Conservation (phyloP, 2,797 vertebrate species). For the Delichon dasypus region DNA sequence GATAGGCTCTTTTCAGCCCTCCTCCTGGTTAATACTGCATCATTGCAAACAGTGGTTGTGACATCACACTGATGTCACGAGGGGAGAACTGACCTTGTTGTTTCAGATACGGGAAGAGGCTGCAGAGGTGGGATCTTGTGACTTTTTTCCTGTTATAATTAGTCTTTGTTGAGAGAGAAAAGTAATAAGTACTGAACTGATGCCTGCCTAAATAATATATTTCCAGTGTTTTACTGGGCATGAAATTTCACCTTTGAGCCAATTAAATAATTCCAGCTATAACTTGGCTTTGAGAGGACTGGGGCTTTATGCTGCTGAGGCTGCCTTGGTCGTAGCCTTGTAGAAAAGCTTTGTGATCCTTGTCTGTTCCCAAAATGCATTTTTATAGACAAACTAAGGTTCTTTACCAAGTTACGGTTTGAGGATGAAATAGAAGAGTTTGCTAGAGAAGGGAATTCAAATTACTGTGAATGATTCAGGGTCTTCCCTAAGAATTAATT, state of each 20-base stretch:
- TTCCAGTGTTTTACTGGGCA: conserved; percentile 33
- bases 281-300: background rate
- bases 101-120: background rate
- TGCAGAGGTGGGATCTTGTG: background rate
- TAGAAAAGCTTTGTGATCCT: background rate
- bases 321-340: background rate
- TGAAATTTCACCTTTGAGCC: conserved; percentile 56
- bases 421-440: conserved; percentile 29
- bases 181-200: conserved; percentile 20
- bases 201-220: conserved; percentile 41
- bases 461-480: conserved; percentile 19
- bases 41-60: background rate
- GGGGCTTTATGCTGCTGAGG: conserved; percentile 22
- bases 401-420: background rate
- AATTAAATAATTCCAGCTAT: conserved; percentile 63
- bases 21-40: background rate
- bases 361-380: background rate
- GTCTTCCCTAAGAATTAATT: conserved; percentile 58
- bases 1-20: background rate
- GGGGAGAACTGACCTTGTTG: background rate
- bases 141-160: conserved; percentile 14
- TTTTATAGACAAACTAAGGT: conserved; percentile 34
- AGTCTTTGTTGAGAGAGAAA: background rate
- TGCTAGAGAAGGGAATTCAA: conserved; percentile 50
- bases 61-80: background rate